A percentile compares a stretch with the other conserved stretches of the same genome.
These are phyloP conservation scores for Acleris literana DNA, from an alignment of 2,888 invertebrate species.

Conservation along the genomic window DNA sequence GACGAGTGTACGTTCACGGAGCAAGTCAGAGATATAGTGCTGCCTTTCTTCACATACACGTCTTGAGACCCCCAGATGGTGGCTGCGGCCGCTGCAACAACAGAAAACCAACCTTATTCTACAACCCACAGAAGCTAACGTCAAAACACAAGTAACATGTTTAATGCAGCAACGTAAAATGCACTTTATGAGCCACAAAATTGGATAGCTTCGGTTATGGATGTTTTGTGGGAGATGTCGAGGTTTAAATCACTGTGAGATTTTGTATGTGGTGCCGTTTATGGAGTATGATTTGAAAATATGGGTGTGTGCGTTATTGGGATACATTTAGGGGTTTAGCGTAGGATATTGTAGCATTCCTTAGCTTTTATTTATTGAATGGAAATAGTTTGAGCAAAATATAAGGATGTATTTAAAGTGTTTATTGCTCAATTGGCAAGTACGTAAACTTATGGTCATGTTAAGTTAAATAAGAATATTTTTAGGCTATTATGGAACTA, in stretches of 20 bases:
- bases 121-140: background rate
- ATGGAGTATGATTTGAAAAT: constrained; percentile 25
- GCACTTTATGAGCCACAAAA: constrained; percentile 34
- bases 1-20: constrained; percentile 94
- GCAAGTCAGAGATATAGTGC: constrained; percentile 94
- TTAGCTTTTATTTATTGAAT: no score
- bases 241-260: constrained; percentile 26
- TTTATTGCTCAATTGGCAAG: no score
- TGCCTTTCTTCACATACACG: constrained; percentile 94
- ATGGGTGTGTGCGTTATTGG: constrained; percentile 9
- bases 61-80: constrained; percentile 93
- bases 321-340: background rate
- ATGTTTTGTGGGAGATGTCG: constrained; percentile 9
- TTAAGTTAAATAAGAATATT: no score
- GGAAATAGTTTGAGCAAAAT: no score
- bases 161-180: constrained; percentile 34
- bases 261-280: constrained; percentile 28
- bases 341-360: background rate
- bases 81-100: constrained; percentile 92
- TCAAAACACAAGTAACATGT: background rate
- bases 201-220: constrained; percentile 23
- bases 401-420: no score
- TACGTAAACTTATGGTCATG: no score
- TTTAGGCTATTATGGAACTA: no score
- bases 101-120: constrained; percentile 48